Percentiles rank a stretch among this genome's conserved stretches.
Conservation (phyloP, 1,140 invertebrate species). For the Carcinoscorpius rotundicauda region DNA sequence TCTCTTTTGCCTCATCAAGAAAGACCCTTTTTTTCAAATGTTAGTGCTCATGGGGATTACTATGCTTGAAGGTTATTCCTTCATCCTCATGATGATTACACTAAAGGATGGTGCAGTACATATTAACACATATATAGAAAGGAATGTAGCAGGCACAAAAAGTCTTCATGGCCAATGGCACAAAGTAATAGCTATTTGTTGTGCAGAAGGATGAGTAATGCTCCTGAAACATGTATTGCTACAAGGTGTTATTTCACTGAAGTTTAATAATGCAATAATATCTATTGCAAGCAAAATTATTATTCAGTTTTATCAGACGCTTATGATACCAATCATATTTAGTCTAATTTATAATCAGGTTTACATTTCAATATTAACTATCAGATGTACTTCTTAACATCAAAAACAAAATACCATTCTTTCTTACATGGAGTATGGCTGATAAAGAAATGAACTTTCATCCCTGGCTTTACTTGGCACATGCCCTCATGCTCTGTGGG, state of each 20-base stretch:
- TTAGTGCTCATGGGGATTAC: background rate
- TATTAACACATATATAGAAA: background rate
- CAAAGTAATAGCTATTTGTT: too few relatives aligned
- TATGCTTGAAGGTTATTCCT: background rate
- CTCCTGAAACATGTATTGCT: conserved; percentile 7
- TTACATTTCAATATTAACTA: too few relatives aligned
- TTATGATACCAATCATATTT: too few relatives aligned
- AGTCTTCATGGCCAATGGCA: background rate
- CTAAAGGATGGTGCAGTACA: background rate
- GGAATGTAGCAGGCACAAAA: background rate
- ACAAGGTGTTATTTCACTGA: too few relatives aligned
- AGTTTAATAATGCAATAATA: too few relatives aligned
- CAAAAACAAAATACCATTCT: too few relatives aligned
- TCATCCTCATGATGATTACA: too few relatives aligned
- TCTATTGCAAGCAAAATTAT: too few relatives aligned
- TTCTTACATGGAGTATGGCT: conserved; percentile 66
- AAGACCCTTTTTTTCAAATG: background rate
- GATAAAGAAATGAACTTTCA: conserved; percentile 72
- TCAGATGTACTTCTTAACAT: too few relatives aligned
- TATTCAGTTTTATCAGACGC: too few relatives aligned
- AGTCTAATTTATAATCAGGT: too few relatives aligned
- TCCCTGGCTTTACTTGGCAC: conserved; percentile 39
- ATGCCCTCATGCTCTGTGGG: conserved; percentile 18
- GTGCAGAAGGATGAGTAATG: background rate
- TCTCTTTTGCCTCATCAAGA: background rate